Evolutionary conservation across 2,888 invertebrate genomes (phyloP).

Genomic region (Diarsia brunnea): DNA sequence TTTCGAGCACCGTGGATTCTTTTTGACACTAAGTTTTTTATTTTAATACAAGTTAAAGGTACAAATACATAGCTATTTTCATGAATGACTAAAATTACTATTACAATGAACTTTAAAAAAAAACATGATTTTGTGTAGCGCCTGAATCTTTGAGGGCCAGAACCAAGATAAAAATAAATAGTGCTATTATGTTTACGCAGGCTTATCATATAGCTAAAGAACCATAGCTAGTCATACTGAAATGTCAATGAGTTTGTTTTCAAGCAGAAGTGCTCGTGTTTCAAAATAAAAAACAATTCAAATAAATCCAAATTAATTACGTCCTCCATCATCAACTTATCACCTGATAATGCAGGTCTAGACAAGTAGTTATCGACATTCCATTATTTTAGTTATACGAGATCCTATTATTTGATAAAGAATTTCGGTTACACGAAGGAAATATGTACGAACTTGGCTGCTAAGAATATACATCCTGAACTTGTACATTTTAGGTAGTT

Average conservation of each 20-base stretch:
- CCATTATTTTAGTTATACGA: background rate
- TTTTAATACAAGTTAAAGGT: too few relatives aligned
- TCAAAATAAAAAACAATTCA: too few relatives aligned
- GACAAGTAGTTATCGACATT: conserved; percentile 8
- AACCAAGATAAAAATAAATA: background rate
- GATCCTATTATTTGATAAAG: background rate
- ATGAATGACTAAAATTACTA: too few relatives aligned
- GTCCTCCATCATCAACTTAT: background rate
- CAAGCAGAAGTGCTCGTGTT: too few relatives aligned
- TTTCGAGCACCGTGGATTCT: too few relatives aligned
- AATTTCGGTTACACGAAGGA: background rate
- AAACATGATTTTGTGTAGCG: too few relatives aligned
- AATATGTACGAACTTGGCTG: background rate
- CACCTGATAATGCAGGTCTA: background rate
- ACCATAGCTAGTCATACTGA: background rate
- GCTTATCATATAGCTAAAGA: too few relatives aligned
- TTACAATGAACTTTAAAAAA: too few relatives aligned
- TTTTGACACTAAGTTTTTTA: too few relatives aligned
- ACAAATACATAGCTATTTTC: too few relatives aligned
- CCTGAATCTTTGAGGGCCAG: background rate
- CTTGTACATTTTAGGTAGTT: background rate
- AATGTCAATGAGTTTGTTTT: background rate
- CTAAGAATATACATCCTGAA: background rate
- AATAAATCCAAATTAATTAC: background rate
- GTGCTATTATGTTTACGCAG: conserved; percentile 36